These are phyloP conservation scores for Neodiprion lecontei DNA, from an alignment of 1,140 invertebrate genomes.

Conservation along the genomic window DNA sequence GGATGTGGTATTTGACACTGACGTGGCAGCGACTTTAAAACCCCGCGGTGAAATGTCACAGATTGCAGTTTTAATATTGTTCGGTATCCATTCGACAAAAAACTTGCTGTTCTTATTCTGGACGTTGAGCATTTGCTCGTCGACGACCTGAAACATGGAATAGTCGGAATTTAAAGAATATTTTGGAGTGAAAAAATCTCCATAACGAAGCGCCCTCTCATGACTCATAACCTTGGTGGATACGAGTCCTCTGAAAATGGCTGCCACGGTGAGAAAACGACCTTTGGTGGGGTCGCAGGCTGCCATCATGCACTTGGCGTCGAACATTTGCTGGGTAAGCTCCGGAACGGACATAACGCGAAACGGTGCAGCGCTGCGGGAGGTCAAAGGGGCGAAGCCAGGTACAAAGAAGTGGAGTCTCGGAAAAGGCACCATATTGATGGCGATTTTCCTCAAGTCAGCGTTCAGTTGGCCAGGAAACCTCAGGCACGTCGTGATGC, in stretches of 20 bases:
- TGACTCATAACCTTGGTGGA: constrained; percentile 66
- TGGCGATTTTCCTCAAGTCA: constrained; percentile 76
- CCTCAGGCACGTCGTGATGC: constrained; percentile 67
- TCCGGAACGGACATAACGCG: constrained; percentile 68
- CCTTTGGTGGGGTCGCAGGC: constrained; percentile 73
- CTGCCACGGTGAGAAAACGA: constrained; percentile 74
- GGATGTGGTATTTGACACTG: constrained; percentile 72
- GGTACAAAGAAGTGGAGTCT: constrained; percentile 80
- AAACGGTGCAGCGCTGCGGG: constrained; percentile 66
- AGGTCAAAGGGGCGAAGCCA: constrained; percentile 75
- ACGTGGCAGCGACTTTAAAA: constrained; percentile 66
- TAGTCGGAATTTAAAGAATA: not conserved
- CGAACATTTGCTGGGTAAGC: constrained; percentile 71
- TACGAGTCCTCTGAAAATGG: constrained; percentile 77
- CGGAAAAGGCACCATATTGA: constrained; percentile 81
- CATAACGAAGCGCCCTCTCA: too few species aligned
- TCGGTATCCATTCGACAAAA: constrained; percentile 81
- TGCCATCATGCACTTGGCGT: constrained; percentile 70
- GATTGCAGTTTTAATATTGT: constrained; percentile 70
- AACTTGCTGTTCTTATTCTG: constrained; percentile 77
- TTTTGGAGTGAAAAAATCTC: too few species aligned
- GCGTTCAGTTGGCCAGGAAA: constrained; percentile 65
- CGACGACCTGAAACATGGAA: constrained; percentile 67
- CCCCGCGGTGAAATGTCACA: constrained; percentile 70
- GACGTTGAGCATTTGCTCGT: constrained; percentile 74